Evolutionary conservation across 2,888 invertebrate species (phyloP).

Genomic region (Chaetoderma sp.): DNA sequence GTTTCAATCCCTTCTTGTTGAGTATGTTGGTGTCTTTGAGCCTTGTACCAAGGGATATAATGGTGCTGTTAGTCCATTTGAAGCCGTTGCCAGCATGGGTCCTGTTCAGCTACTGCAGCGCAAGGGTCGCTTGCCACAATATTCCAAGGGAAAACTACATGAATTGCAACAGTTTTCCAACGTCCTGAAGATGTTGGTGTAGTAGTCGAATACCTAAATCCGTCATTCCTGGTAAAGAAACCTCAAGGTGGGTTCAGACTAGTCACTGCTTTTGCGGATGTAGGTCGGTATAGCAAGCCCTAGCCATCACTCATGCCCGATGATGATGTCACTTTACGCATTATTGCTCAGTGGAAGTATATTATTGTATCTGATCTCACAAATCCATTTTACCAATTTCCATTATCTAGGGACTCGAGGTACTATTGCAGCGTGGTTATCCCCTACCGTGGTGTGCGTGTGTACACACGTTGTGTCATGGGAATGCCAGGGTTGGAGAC

Average conservation of each 20-base stretch:
- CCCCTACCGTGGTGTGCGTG: constrained; percentile 36
- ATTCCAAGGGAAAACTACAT: constrained; percentile 33
- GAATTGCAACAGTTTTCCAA: constrained; percentile 38
- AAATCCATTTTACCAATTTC: constrained; percentile 41
- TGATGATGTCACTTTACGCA: constrained; percentile 20
- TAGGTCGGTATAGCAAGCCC: constrained; percentile 43
- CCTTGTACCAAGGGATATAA: constrained; percentile 34
- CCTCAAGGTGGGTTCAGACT: constrained; percentile 33
- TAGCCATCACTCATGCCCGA: constrained; percentile 35
- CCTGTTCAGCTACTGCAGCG: constrained; percentile 42
- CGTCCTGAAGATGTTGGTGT: constrained; percentile 34
- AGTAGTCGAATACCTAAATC: constrained; percentile 43
- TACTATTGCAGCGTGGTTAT: constrained; percentile 37
- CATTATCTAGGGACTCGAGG: constrained; percentile 28
- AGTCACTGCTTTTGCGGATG: constrained; percentile 40
- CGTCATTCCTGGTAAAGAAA: constrained; percentile 43
- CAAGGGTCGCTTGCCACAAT: constrained; percentile 42
- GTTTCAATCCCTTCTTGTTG: constrained; percentile 17
- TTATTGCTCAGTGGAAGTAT: constrained; percentile 30
- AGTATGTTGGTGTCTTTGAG: constrained; percentile 36
- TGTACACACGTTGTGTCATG: constrained; percentile 37
- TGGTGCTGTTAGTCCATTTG: constrained; percentile 34
- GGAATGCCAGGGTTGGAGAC: constrained; percentile 36
- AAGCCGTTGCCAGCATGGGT: constrained; percentile 43
- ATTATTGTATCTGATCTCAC: constrained; percentile 18